Percentiles rank a stretch among this genome's conserved stretches.
Evolutionary conservation across 2,797 vertebrate genomes (phyloP).

Genomic region (Cuculus canorus): DNA sequence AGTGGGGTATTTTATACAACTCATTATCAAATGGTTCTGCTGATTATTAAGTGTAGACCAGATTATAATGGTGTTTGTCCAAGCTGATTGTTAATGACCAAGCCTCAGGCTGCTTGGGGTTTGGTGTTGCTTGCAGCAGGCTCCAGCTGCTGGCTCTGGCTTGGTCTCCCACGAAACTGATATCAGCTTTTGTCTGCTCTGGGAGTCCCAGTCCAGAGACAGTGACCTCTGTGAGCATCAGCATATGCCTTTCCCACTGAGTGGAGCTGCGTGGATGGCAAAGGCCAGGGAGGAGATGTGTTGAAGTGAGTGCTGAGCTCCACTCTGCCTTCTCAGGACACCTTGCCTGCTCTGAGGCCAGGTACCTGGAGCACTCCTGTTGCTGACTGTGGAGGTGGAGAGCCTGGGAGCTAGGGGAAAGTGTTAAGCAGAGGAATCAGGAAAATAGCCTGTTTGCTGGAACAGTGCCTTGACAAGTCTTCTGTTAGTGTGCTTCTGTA

Average conservation of each 20-base stretch:
- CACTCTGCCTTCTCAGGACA: neutral
- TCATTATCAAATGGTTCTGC: neutral
- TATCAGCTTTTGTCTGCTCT: neutral
- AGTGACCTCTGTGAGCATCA: neutral
- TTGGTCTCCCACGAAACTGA: neutral
- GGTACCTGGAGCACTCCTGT: neutral
- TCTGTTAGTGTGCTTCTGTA: neutral
- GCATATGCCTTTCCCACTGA: neutral
- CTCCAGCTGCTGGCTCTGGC: neutral
- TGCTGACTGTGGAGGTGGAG: neutral
- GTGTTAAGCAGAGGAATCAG: neutral
- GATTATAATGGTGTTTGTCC: slow-evolving; percentile 8
- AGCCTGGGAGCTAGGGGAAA: neutral
- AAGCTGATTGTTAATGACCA: slow-evolving; percentile 3
- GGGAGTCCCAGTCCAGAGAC: neutral
- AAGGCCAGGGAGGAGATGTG: neutral
- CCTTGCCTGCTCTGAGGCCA: rapidly evolving
- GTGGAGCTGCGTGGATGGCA: neutral
- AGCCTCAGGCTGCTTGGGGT: neutral
- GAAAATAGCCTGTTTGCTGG: neutral
- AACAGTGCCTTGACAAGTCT: neutral
- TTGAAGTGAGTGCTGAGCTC: neutral
- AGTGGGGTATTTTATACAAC: neutral
- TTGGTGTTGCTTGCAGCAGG: slow-evolving; percentile 21
- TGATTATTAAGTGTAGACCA: neutral